Conservation (phyloP, 2,797 vertebrate species). For the Chelonia mydas region DNA sequence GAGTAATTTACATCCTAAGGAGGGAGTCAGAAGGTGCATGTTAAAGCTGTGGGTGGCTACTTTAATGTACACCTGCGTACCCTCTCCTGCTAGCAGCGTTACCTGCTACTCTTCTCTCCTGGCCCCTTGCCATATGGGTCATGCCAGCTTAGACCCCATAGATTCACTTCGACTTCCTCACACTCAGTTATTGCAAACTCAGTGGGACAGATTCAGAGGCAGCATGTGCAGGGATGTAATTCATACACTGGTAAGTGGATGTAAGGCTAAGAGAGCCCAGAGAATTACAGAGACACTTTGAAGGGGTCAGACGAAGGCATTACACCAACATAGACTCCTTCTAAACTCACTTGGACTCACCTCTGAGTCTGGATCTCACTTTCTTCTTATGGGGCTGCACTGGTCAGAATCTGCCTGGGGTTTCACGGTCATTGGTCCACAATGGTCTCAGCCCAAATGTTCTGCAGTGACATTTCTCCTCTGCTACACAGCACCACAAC, state of each 20-base stretch:
- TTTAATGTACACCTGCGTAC: background rate
- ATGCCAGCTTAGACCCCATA: background rate
- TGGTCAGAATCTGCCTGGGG: background rate
- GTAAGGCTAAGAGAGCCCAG: background rate
- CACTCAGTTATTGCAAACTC: background rate
- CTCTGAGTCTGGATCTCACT: background rate
- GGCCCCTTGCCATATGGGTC: background rate
- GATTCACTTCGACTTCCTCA: background rate
- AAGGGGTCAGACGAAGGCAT: background rate
- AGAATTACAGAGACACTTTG: rapidly evolving
- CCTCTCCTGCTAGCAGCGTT: background rate
- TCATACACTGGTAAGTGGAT: background rate
- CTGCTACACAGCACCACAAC: background rate
- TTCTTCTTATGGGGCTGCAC: background rate
- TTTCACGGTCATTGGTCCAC: background rate
- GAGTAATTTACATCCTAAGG: background rate
- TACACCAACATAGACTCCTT: background rate
- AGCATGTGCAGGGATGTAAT: background rate
- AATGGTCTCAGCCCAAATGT: background rate
- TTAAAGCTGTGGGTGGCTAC: background rate
- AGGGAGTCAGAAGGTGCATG: background rate
- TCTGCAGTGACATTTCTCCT: background rate
- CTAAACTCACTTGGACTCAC: background rate
- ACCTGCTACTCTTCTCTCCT: background rate
- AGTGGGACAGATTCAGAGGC: background rate